phyloP scores from a whole-genome alignment of 2,797 vertebrate genomes.

The Pangasius mekongensis region DNA sequence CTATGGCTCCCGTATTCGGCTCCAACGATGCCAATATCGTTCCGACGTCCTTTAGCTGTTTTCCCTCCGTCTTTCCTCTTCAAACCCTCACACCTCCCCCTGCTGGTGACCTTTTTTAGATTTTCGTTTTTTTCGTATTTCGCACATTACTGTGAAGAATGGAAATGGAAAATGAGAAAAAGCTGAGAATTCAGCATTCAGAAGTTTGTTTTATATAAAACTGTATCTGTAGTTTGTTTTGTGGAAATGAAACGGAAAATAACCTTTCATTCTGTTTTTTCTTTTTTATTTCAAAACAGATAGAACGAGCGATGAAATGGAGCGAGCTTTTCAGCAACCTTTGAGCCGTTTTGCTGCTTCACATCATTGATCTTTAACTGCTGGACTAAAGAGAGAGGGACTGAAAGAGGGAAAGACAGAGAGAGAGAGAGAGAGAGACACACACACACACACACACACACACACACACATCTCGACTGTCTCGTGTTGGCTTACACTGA shows the following conservation, averaged over 20 bases:
- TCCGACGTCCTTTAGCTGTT: background rate
- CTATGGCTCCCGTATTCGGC: background rate
- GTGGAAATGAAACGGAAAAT: background rate
- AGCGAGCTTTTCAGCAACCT: background rate
- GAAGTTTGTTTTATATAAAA: background rate
- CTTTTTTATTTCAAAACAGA: background rate
- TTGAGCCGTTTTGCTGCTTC: background rate
- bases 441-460: background rate
- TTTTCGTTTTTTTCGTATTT: background rate
- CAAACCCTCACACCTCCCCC: background rate
- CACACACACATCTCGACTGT: background rate
- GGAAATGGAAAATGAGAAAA: background rate
- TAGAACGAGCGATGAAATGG: background rate
- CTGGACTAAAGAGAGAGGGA: conserved; percentile 45
- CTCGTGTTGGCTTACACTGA: conserved; percentile 49
- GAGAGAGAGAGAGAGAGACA: background rate
- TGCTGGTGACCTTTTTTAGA: background rate
- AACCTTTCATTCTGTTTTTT: background rate
- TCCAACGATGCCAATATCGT: background rate
- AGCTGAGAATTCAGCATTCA: background rate
- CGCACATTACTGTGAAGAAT: background rate
- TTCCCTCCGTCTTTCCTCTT: background rate
- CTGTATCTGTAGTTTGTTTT: background rate
- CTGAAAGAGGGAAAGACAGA: conserved; percentile 36
- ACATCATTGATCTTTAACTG: background rate